Evolutionary conservation across 92 coral and sea anemone species (phyloP), one percentile per base, ranked within the genome.

Genomic region (Porites lobata): DNA sequence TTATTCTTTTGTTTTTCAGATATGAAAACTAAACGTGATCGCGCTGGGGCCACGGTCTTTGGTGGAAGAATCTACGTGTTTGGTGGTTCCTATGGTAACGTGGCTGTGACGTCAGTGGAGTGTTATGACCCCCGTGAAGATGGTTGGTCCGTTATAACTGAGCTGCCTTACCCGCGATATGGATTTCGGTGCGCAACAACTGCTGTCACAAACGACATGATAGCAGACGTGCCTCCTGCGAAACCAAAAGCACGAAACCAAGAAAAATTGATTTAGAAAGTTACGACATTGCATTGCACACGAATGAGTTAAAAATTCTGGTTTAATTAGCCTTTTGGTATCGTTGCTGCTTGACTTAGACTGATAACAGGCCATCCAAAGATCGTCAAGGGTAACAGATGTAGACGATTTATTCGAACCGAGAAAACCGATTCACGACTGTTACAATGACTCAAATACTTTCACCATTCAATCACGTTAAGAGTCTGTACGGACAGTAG

Each of bases 1-100:
- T 4, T 38, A 38, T 38, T 38, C 47, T 38, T 63, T 3, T 71
- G 26, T 76, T 88, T 68, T 61, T 2, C 90, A 96, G 99, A 90
- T 7, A 96, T 96, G 99, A 86, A 91, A 74, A 88, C 85, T 50
- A 93, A 93, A 70, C 98, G 99, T 24, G 99, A 96, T 79, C 94
- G 95, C 38, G 96, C 98, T 0, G 93, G 89, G 20, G 98, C 96
- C 6, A 93, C 94, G 6, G 84, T 72, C 18, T 95, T 94, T 82
- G 90, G 93, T 73, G 93, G 95, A 54, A 96, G 95, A 91, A 95
- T 96, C 64, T 96, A 93, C 90, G 96, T 95, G 43, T 84, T 96
- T 62, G 99, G 99, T 53, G 99, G 99, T 87, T 96, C 99, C 61
- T 96, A 93, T 84, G 99, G 99, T 19, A 92, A 92, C 94, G 94